phyloP scores from a whole-genome alignment of 1,140 invertebrate species.

The Lerema accius region DNA sequence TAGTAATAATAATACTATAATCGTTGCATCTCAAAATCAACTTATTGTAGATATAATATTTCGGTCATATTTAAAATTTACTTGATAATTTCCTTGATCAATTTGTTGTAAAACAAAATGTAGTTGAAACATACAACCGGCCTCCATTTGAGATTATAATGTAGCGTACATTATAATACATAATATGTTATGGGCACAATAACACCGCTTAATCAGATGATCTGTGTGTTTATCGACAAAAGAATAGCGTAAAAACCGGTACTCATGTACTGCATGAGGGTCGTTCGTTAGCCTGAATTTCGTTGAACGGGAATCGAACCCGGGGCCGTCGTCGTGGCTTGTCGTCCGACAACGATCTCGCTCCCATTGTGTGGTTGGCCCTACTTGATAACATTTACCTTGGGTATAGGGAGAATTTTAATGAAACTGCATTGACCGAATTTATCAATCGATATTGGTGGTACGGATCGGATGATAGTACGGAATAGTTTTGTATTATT shows the following conservation, averaged over 20 bases:
- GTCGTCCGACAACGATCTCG: constrained; percentile 63
- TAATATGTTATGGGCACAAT: constrained; percentile 26
- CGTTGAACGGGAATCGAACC: constrained; percentile 61
- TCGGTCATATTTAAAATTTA: too few species aligned
- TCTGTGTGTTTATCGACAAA: constrained; percentile 36
- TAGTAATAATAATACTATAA: too few species aligned
- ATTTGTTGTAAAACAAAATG: too few species aligned
- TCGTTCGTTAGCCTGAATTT: constrained; percentile 61
- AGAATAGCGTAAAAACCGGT: constrained; percentile 47
- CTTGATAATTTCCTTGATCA: too few species aligned
- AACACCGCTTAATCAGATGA: constrained; percentile 31
- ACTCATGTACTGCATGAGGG: constrained; percentile 48
- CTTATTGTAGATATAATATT: too few species aligned
- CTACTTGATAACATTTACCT: constrained; percentile 60
- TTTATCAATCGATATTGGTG: neutral
- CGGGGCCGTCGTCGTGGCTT: constrained; percentile 51
- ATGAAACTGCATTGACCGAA: constrained; percentile 44
- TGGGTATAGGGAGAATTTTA: constrained; percentile 58
- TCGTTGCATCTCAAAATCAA: too few species aligned
- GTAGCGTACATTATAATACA: too few species aligned
- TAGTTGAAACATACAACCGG: too few species aligned
- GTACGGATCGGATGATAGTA: neutral
- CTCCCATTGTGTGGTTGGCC: constrained; percentile 64
- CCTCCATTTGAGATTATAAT: constrained; percentile 19
- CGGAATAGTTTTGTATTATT: neutral